phyloP scores from a whole-genome alignment of 2,888 invertebrate genomes.

The Athalia circularis region DNA sequence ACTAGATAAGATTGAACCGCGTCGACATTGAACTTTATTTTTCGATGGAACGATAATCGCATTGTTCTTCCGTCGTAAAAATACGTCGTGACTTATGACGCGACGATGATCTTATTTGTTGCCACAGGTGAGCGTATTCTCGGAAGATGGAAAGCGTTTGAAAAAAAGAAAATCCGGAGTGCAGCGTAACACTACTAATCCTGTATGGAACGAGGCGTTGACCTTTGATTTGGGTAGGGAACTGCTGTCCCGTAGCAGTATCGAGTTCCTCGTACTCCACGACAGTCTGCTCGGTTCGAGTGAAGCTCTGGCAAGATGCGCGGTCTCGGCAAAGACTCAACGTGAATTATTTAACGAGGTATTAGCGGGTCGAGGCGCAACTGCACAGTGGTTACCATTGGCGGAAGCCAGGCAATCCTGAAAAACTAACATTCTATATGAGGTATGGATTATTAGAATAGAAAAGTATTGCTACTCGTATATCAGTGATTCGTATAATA shows the following conservation, averaged over 20 bases:
- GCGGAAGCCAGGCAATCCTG: constrained; percentile 68
- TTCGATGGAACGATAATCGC: no score
- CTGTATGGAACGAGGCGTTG: constrained; percentile 77
- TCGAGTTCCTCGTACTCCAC: constrained; percentile 79
- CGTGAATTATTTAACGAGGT: constrained; percentile 77
- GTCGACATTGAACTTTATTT: no score
- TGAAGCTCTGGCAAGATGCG: constrained; percentile 77
- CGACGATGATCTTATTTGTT: neutral
- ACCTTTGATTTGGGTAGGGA: constrained; percentile 76
- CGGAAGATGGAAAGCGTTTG: constrained; percentile 72
- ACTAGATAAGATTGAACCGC: no score
- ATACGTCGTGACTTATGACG: no score
- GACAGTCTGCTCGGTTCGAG: constrained; percentile 79
- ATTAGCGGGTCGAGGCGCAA: constrained; percentile 77
- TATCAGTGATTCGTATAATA: no score
- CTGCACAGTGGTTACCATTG: constrained; percentile 78
- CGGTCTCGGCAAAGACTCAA: constrained; percentile 73
- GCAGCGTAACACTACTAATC: constrained; percentile 74
- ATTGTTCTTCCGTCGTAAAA: no score
- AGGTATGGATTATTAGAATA: no score
- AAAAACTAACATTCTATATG: neutral
- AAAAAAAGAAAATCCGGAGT: constrained; percentile 76
- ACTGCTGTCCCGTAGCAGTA: constrained; percentile 75
- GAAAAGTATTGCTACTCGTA: no score
- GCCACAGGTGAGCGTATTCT: constrained; percentile 68